Conservation (phyloP, 2,888 invertebrate genomes). For the Tiliacea aurago region DNA sequence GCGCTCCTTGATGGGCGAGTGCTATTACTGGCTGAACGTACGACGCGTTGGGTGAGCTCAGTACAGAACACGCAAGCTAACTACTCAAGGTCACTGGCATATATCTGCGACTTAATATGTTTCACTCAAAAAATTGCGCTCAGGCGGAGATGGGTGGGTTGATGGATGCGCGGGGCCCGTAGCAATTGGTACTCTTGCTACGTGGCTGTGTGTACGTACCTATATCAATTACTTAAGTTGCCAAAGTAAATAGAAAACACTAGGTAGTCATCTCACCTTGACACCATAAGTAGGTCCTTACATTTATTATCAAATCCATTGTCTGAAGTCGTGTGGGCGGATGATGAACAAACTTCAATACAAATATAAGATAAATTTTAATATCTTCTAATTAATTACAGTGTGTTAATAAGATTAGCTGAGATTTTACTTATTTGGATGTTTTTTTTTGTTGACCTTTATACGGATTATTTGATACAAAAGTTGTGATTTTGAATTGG, state of each 20-base stretch:
- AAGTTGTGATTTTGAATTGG: slow-evolving; percentile 24
- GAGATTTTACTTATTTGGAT: background rate
- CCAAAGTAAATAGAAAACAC: slow-evolving; percentile 64
- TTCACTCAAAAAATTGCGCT: too few relatives aligned
- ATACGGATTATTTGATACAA: slow-evolving; percentile 13
- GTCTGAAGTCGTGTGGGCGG: slow-evolving; percentile 61
- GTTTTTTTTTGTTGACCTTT: slow-evolving; percentile 18
- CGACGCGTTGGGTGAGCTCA: too few relatives aligned
- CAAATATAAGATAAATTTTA: slow-evolving; percentile 37
- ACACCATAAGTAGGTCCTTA: slow-evolving; percentile 50
- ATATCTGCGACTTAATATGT: too few relatives aligned
- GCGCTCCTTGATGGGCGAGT: too few relatives aligned
- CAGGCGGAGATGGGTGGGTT: too few relatives aligned
- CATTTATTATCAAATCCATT: slow-evolving; percentile 60
- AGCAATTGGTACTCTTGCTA: too few relatives aligned
- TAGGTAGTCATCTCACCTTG: slow-evolving; percentile 66
- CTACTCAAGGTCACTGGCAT: too few relatives aligned
- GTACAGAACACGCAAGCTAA: too few relatives aligned
- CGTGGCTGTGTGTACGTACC: too few relatives aligned
- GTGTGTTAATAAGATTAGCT: background rate
- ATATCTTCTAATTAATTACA: slow-evolving; percentile 5
- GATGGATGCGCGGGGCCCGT: too few relatives aligned
- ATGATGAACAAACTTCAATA: slow-evolving; percentile 46
- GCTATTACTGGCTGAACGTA: too few relatives aligned
- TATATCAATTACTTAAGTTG: slow-evolving; percentile 13